Evolutionary conservation across 2,888 invertebrate genomes (phyloP).

Genomic region (Ophion slaviceki): DNA sequence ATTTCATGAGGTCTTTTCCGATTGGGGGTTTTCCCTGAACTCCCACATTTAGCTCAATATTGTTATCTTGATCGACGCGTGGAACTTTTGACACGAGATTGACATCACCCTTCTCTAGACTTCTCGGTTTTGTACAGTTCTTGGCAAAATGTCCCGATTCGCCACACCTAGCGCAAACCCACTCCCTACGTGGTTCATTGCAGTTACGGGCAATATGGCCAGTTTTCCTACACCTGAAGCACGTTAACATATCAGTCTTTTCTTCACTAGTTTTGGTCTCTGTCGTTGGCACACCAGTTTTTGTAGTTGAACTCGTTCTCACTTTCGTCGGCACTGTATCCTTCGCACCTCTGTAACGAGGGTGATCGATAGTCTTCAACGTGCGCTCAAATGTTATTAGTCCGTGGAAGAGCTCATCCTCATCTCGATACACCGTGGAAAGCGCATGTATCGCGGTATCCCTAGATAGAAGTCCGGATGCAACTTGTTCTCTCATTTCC

Average conservation of each 20-base stretch:
- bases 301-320: neutral
- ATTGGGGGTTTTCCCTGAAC: too few relatives aligned
- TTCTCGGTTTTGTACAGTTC: slow-evolving; percentile 49
- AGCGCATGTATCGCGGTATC: slow-evolving; percentile 51
- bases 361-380: slow-evolving; percentile 17
- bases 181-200: slow-evolving; percentile 22
- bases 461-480: slow-evolving; percentile 41
- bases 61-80: neutral
- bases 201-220: slow-evolving; percentile 55
- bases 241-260: slow-evolving; percentile 30
- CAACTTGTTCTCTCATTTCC: slow-evolving; percentile 55
- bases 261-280: neutral
- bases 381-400: slow-evolving; percentile 40
- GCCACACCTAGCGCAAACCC: slow-evolving; percentile 42
- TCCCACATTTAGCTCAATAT: neutral
- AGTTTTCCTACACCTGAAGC: slow-evolving; percentile 44
- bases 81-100: slow-evolving; percentile 1
- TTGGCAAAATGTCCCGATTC: slow-evolving; percentile 50
- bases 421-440: slow-evolving; percentile 20
- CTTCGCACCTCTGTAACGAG: slow-evolving; percentile 12
- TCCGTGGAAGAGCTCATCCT: slow-evolving; percentile 37
- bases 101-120: slow-evolving; percentile 40
- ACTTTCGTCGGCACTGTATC: neutral
- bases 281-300: neutral
- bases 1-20: slow-evolving; percentile 47